These are phyloP conservation scores for Dinoponera quadriceps DNA, from an alignment of 1,140 invertebrate genomes.

Conservation along the genomic window DNA sequence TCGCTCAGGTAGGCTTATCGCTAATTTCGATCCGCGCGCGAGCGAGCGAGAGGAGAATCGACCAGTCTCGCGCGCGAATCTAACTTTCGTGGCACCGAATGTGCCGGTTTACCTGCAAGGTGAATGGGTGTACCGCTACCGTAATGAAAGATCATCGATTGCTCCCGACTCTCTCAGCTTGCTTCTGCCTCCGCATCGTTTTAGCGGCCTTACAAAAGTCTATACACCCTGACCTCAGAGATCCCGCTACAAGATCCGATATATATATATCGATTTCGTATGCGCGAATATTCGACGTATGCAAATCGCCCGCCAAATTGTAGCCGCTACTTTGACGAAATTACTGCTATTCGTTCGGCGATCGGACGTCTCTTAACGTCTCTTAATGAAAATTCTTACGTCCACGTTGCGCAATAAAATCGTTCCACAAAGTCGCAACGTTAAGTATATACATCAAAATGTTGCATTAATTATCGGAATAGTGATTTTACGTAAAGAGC, in stretches of 20 bases:
- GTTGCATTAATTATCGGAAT: no score
- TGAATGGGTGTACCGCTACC: constrained; percentile 16
- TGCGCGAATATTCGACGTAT: background rate
- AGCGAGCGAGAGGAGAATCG: background rate
- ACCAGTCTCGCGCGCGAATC: background rate
- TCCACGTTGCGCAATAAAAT: no score
- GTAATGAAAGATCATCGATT: constrained; percentile 17
- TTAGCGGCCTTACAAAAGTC: constrained; percentile 4
- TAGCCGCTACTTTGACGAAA: background rate
- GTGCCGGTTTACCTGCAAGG: constrained; percentile 21
- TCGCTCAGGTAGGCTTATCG: constrained; percentile 1
- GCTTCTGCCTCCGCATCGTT: background rate
- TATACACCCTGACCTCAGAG: constrained; percentile 11
- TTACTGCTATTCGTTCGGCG: background rate
- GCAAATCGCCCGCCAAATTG: constrained; percentile 10
- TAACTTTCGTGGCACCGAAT: constrained; percentile 29
- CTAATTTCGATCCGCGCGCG: constrained; percentile 16
- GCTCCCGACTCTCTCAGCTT: constrained; percentile 15
- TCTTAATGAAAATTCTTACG: constrained; percentile 18
- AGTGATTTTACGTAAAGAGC: no score
- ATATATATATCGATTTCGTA: background rate
- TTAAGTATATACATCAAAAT: no score
- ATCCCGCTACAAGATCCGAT: background rate
- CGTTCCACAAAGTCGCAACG: no score
- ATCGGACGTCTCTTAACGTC: background rate